Base-by-base conservation (phyloP, 2,888 invertebrate species). In the Ptychoptera contaminata region DNA sequence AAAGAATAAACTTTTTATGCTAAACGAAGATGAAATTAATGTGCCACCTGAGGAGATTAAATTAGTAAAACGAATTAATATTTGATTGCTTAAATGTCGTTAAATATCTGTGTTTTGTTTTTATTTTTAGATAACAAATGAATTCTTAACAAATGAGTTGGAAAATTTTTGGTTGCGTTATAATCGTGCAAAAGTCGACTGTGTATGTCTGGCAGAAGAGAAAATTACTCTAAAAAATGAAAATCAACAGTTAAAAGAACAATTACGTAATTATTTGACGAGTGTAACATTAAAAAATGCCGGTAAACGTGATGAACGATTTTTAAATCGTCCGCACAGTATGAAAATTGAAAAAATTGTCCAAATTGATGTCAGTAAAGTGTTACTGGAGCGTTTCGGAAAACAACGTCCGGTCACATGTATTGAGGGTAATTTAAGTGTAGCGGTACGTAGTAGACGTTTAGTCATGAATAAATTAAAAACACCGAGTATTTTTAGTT, bases 131-230 rank as follows among this genome's bases (percentile, higher is more conserved):
- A 58, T 65, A 14, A 68, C 65, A 54, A 69, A 69, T 49, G 70
- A 67, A 39, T 67, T 71, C 41, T 73, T 74, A 55, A 67, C 67
- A 11, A 73, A 76, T 42, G 16, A 42, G 57, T 65, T 85, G 68
- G 78, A 79, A 49, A 77, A 77, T 52, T 83, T 86, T 57, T 76
- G 85, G 72, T 64, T 70, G 46, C 69, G 74, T 10, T 73, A 69
- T 45, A 77, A 76, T 57, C 67, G 71, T 48, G 70, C 70, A 2
- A 54, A 68, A 15, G 59, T 74, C 38, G 76, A 73, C 54, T 69
- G 68, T 40, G 65, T 70, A 29, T 68, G 68, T 8, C 57, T 73
- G 46, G 65, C 54, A 48, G 68, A 62, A 41, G 60, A 63, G 37
- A 62, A 63, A 43, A 46, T 49, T 0, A 43, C 48, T 2, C 54